Evolutionary conservation across 2,888 invertebrate genomes (phyloP).

Genomic region (Standfussiana lucernea): DNA sequence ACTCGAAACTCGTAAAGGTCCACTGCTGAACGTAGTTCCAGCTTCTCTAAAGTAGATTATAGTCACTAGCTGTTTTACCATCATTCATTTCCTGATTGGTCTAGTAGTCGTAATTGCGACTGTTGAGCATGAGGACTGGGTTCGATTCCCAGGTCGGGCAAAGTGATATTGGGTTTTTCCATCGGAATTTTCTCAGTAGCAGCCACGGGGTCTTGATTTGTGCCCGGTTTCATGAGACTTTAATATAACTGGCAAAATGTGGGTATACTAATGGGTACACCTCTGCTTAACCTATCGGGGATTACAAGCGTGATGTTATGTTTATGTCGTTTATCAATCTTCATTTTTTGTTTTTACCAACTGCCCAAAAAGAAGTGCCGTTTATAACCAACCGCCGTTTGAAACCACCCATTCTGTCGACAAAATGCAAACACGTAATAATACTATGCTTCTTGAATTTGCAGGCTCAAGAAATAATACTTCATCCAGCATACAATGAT

Average conservation of each 20-base stretch:
- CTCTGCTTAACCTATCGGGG: background rate
- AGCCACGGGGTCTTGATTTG: too few species aligned
- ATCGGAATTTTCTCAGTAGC: too few species aligned
- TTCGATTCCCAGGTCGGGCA: too few species aligned
- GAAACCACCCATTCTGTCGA: background rate
- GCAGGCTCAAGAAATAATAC: conserved; percentile 80
- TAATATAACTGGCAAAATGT: background rate
- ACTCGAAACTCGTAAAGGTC: background rate
- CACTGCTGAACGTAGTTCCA: background rate
- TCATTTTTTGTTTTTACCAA: background rate
- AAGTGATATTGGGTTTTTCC: too few species aligned
- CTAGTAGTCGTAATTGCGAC: background rate
- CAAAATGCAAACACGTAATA: background rate
- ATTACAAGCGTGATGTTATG: background rate
- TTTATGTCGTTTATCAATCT: too few species aligned
- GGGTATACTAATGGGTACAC: background rate
- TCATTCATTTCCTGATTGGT: background rate
- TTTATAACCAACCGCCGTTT: background rate
- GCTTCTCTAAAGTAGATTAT: background rate
- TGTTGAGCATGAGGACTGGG: too few species aligned
- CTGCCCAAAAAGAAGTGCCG: too few species aligned
- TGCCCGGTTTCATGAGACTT: background rate
- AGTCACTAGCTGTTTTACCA: background rate
- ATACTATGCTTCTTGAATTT: background rate
- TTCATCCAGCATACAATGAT: conserved; percentile 81